Conservation (phyloP, 2,113 vertebrate species). For the Megaleporinus macrocephalus region DNA sequence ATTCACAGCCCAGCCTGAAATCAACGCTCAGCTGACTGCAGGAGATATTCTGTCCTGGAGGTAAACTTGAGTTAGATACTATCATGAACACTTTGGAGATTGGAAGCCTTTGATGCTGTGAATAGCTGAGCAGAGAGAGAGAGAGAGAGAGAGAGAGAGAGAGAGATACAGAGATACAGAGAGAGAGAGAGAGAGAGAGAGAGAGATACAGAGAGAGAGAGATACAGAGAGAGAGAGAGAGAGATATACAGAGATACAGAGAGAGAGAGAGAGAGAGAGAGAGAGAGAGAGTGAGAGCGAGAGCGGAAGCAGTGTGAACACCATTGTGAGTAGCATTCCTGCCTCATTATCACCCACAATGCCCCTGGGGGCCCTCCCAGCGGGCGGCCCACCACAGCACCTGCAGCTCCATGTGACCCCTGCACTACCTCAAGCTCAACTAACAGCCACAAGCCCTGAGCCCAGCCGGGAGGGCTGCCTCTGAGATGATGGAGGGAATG, state of each 20-base stretch:
- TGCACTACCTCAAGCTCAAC: constrained; percentile 29
- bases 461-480: neutral
- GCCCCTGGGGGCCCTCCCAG: constrained; percentile 42
- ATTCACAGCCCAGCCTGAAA: neutral
- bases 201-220: no score
- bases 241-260: no score
- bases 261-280: no score
- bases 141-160: no score
- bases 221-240: no score
- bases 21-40: neutral
- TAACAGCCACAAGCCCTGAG: constrained; percentile 3
- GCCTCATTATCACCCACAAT: constrained; percentile 50
- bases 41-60: constrained; percentile 34
- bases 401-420: constrained; percentile 44
- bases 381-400: constrained; percentile 41
- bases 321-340: constrained; percentile 43
- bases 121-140: no score
- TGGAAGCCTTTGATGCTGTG: constrained; percentile 8
- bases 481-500: neutral
- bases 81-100: constrained; percentile 21
- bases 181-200: no score
- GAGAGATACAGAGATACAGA: no score
- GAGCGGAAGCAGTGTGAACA: constrained; percentile 26
- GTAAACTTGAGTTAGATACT: constrained; percentile 31
- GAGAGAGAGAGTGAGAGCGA: no score